Evolutionary conservation across 2,888 invertebrate species (phyloP).

Genomic region (Orthosia cruda): DNA sequence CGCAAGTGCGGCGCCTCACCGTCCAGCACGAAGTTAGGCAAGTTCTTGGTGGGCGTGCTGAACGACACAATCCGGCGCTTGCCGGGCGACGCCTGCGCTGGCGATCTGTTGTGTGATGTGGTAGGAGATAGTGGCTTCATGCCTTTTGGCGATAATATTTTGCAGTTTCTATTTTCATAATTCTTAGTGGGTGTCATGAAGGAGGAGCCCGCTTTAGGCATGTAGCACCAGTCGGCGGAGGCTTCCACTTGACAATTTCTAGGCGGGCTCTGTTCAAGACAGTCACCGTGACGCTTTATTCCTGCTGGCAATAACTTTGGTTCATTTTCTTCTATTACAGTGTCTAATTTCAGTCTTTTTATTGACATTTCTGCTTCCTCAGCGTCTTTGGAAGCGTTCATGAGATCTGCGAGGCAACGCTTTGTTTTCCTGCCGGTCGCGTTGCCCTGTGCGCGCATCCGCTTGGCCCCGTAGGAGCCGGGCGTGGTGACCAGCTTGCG

Average conservation of each 20-base stretch:
- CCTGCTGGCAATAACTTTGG: conserved; percentile 71
- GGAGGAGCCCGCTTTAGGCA: conserved; percentile 78
- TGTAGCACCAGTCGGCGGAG: conserved; percentile 76
- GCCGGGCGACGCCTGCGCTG: conserved; percentile 74
- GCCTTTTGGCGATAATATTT: conserved; percentile 77
- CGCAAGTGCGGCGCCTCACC: conserved; percentile 95
- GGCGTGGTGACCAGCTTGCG: conserved; percentile 76
- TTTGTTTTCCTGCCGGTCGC: conserved; percentile 77
- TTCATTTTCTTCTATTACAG: conserved; percentile 67
- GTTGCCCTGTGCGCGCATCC: conserved; percentile 60
- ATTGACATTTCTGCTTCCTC: conserved; percentile 73
- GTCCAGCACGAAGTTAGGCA: conserved; percentile 95
- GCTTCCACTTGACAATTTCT: conserved; percentile 63
- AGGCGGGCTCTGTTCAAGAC: conserved; percentile 71
- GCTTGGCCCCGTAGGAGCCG: conserved; percentile 71
- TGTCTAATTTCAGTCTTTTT: conserved; percentile 77
- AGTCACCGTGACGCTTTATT: conserved; percentile 80
- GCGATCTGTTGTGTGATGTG: conserved; percentile 67
- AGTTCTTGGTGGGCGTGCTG: conserved; percentile 93
- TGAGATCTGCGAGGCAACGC: conserved; percentile 85
- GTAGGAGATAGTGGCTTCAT: conserved; percentile 74
- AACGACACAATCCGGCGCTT: conserved; percentile 77
- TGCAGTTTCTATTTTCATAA: conserved; percentile 77
- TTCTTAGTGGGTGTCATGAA: conserved; percentile 85
- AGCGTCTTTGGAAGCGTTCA: conserved; percentile 79